Base-by-base conservation (phyloP, 2,797 vertebrate species). In the Etheostoma nigrum region DNA sequence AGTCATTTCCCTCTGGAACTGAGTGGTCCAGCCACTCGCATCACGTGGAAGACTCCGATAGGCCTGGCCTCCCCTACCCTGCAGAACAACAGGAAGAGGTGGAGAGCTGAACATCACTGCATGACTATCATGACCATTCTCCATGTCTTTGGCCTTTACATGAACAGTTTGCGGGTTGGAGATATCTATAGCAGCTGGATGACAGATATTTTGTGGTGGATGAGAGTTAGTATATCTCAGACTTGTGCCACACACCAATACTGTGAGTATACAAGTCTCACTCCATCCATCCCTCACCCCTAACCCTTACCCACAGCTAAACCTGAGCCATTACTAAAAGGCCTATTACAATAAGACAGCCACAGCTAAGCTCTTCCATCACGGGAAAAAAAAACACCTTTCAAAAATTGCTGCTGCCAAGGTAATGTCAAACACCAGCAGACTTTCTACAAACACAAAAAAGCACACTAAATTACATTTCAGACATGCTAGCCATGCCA, bases 1-100 rank as follows among this genome's bases (percentile, higher is more conserved):
- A 60, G 96, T 96, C 78, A 95, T 96, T 91, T 98, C 97, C 92
- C 98, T 96, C 91, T 98, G 97, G 95, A 99, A 99, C 92, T 97
- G 97, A 89, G 95, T 95, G 86, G 96, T 89, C 97, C 97, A 97
- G 91, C 94, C 95, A 92, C 94, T 95, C 47, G 96, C 93, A 78
- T 99, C 96, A 69, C 97, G 95, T 69, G 98, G 98, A 72, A 99
- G 96, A 94, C 98, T 99, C 73, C 96, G 94, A 86, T 97, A 98
- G 85, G 96, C 95, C 71, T 98, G 88, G 15, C 81, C 83, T 71
- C 88, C 92, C 67, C 97, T 95, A 88, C 95, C 97, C 97, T 99
- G 92, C 83, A 94, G 75, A 62, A 48, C 9, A 72, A 72, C 0
- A 73, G 49, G 23, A 75, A 23, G 19, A 62, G 47, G 14, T 5